Percentiles rank a stretch among this genome's conserved stretches.
Conservation (phyloP, 2,113 vertebrate genomes). For the Anolis sagrei region DNA sequence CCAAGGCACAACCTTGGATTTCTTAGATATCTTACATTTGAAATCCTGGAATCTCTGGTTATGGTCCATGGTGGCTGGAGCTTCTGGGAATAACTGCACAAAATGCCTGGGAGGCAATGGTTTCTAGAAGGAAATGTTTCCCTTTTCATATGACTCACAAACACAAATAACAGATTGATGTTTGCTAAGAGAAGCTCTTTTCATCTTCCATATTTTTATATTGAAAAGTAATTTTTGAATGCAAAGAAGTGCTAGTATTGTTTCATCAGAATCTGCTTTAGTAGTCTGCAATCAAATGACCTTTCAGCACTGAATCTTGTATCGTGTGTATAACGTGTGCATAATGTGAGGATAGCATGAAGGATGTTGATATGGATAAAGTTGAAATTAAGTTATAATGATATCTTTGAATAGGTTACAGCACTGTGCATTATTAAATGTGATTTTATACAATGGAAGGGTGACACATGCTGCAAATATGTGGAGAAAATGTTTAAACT, state of each 20-base stretch:
- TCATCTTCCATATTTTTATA: background rate
- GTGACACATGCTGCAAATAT: background rate
- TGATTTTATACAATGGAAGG: background rate
- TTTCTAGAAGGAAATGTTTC: background rate
- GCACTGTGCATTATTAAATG: background rate
- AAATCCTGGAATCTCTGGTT: too few relatives aligned
- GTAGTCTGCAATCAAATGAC: background rate
- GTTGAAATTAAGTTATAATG: background rate
- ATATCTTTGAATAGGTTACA: background rate
- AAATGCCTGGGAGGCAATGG: too few relatives aligned
- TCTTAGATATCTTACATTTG: too few relatives aligned
- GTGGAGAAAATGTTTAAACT: background rate
- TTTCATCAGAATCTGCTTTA: background rate
- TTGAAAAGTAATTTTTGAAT: background rate
- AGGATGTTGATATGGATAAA: background rate
- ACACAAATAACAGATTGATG: background rate
- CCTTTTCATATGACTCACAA: background rate
- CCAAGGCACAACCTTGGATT: too few relatives aligned
- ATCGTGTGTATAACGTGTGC: too few relatives aligned
- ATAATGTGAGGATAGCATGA: background rate
- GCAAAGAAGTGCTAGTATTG: background rate
- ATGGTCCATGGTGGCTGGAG: too few relatives aligned
- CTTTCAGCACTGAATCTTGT: background rate
- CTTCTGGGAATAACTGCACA: too few relatives aligned
- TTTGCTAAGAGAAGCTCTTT: background rate